Conservation (phyloP, 2,113 vertebrate species). For the Clarias macrocephalus region DNA sequence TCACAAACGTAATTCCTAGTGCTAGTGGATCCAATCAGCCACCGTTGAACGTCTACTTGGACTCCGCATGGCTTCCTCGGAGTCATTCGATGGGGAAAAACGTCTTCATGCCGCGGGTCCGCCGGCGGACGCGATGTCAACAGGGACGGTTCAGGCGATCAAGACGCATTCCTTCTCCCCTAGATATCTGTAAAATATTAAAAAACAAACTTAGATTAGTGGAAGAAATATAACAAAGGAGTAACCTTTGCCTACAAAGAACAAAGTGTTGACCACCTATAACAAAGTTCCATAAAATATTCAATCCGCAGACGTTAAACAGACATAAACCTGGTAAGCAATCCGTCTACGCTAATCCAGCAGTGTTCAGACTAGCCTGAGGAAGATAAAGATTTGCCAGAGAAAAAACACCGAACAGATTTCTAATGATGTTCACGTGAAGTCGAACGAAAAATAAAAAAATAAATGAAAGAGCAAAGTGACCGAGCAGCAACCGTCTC, state of each 20-base stretch:
- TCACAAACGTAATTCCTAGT: conserved; percentile 45
- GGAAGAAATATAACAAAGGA: background rate
- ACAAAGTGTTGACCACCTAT: background rate
- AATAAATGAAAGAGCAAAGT: background rate
- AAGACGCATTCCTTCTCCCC: background rate
- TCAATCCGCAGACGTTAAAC: background rate
- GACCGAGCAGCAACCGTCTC: background rate
- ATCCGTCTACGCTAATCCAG: conserved; percentile 6
- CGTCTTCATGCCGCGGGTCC: conserved; percentile 64
- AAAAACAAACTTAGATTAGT: conserved; percentile 36
- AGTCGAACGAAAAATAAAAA: background rate
- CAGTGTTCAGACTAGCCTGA: background rate
- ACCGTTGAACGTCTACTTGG: conserved; percentile 65
- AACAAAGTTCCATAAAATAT: background rate
- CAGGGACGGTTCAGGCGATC: background rate
- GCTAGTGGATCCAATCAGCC: conserved; percentile 73
- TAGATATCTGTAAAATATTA: conserved; percentile 63
- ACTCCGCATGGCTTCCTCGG: conserved; percentile 66
- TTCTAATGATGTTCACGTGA: background rate
- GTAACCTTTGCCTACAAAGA: background rate
- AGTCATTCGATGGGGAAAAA: conserved; percentile 68
- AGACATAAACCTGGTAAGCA: background rate
- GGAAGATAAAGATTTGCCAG: conserved; percentile 41
- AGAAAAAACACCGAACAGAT: conserved; percentile 3
- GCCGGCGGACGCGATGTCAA: conserved; percentile 34